phyloP scores from a whole-genome alignment of 1,140 invertebrate genomes.

The Leptinotarsa defecta region DNA sequence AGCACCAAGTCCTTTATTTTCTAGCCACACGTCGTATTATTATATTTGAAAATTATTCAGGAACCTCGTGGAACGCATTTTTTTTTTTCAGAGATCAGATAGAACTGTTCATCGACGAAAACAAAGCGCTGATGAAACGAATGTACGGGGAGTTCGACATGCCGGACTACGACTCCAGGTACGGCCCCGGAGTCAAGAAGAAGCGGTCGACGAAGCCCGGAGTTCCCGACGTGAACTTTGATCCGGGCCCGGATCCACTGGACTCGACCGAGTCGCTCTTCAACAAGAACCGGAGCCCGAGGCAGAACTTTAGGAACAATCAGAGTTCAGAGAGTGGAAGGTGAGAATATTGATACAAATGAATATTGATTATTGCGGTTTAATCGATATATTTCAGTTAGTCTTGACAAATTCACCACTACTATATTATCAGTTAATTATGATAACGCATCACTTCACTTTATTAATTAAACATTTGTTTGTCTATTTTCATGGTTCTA shows the following conservation, averaged over 20 bases:
- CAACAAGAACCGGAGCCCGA: constrained; percentile 58
- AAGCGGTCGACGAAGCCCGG: constrained; percentile 61
- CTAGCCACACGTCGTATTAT: neutral
- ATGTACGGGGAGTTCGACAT: constrained; percentile 89
- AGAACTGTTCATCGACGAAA: constrained; percentile 89
- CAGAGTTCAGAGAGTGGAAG: constrained; percentile 65
- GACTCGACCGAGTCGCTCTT: constrained; percentile 55
- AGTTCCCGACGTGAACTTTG: constrained; percentile 58
- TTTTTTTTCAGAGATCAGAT: constrained; percentile 79
- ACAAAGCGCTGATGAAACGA: constrained; percentile 87
- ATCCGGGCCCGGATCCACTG: constrained; percentile 50
- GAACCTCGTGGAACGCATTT: constrained; percentile 38
- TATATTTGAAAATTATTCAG: neutral
- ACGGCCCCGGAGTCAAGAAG: constrained; percentile 55
- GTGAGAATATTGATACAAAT: constrained; percentile 48
- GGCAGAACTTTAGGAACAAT: constrained; percentile 62
- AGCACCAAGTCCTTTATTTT: too few species aligned
- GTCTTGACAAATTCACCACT: too few species aligned
- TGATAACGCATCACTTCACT: too few species aligned
- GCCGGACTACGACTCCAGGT: constrained; percentile 57
- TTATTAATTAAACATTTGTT: too few species aligned
- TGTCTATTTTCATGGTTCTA: too few species aligned
- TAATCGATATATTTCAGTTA: too few species aligned
- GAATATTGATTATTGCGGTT: too few species aligned
- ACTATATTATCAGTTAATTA: too few species aligned